Conservation (phyloP, 2,888 invertebrate genomes). For the Synergus itoensis region DNA sequence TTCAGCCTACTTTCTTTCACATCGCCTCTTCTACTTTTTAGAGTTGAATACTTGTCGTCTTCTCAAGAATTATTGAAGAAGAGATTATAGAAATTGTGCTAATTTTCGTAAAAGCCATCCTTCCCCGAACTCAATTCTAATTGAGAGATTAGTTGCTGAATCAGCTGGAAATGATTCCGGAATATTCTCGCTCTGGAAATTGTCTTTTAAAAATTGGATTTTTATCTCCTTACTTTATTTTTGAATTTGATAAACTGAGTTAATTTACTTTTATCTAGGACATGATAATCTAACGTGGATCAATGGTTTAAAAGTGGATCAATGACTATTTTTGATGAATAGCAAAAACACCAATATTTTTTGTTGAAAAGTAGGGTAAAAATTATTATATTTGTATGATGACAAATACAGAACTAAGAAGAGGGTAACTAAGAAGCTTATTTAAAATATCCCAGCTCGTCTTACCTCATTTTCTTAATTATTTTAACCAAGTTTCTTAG, state of each 20-base stretch:
- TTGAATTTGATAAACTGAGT: neutral
- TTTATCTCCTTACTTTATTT: neutral
- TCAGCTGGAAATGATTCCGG: neutral
- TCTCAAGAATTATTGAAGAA: constrained; percentile 58
- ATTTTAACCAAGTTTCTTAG: no score
- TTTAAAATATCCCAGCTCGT: no score
- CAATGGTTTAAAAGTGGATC: neutral
- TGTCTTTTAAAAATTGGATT: neutral
- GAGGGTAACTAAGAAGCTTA: no score
- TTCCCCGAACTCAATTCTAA: constrained; percentile 14
- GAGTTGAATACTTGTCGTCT: constrained; percentile 40
- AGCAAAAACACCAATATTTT: no score
- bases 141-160: constrained; percentile 28
- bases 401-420: no score
- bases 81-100: constrained; percentile 55
- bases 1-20: constrained; percentile 53
- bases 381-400: no score
- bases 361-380: no score
- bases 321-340: neutral
- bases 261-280: neutral
- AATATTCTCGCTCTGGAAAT: neutral
- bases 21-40: constrained; percentile 40
- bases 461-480: no score
- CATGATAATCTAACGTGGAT: neutral
- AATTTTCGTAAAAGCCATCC: constrained; percentile 47